A percentile compares a stretch with the other conserved stretches of the same genome.
Evolutionary conservation across 2,888 invertebrate species (phyloP).

Genomic region (Alviniconcha strummeri): DNA sequence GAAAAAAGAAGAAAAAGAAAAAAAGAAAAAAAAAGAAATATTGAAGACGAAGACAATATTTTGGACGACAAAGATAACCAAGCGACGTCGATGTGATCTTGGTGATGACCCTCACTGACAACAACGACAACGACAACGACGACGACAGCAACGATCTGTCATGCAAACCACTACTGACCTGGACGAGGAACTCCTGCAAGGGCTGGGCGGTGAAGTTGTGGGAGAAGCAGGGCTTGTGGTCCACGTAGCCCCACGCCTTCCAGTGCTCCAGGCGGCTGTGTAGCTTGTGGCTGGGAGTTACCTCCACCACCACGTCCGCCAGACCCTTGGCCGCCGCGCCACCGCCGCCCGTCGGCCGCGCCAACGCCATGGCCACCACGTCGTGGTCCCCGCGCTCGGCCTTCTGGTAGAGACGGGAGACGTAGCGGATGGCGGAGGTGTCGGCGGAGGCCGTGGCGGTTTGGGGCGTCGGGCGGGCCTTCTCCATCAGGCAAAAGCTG

Average conservation of each 20-base stretch:
- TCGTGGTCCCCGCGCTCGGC: slow-evolving; percentile 34
- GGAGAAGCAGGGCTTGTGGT: slow-evolving; percentile 42
- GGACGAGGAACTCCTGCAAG: slow-evolving; percentile 36
- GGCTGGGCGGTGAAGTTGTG: slow-evolving; percentile 31
- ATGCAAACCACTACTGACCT: slow-evolving; percentile 2
- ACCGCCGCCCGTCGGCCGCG: background rate
- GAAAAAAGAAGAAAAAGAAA: background rate
- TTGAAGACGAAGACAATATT: background rate
- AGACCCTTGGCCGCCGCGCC: background rate
- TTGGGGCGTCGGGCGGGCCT: background rate
- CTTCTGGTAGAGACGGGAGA: slow-evolving; percentile 31
- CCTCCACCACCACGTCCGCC: slow-evolving; percentile 45
- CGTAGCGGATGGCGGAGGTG: slow-evolving; percentile 19
- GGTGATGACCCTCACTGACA: background rate
- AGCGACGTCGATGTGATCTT: too few relatives aligned
- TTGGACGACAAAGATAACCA: background rate
- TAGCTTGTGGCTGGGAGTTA: slow-evolving; percentile 37
- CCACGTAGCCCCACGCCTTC: slow-evolving; percentile 40
- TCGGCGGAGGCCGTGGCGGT: slow-evolving; percentile 7
- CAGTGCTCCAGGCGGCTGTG: slow-evolving; percentile 44
- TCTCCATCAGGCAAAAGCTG: slow-evolving; percentile 30
- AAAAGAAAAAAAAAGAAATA: background rate
- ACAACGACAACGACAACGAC: background rate
- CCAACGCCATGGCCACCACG: slow-evolving; percentile 30
- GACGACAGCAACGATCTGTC: background rate